Evolutionary conservation across 2,113 vertebrate genomes (phyloP), one percentile per base, ranked within the genome.

Genomic region (Monopterus albus): DNA sequence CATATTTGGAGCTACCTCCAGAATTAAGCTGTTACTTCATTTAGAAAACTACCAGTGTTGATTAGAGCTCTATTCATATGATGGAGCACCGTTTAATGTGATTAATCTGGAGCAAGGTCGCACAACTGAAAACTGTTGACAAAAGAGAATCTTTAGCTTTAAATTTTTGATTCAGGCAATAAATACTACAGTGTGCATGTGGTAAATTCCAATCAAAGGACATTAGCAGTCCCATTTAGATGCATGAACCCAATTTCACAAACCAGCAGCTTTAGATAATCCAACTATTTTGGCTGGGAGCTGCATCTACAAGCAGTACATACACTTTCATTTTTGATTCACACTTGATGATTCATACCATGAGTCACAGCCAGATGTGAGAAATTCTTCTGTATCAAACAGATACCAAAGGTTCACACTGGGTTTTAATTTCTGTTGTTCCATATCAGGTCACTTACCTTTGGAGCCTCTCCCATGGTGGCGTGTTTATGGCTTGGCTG

Each of bases 381-480:
- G 6, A 17, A 52, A 23, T 2, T n/a, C 10, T 35, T 21, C 4
- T 25, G 1, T 13, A 4, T 68, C n/a, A n/a, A n/a, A n/a, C n/a
- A n/a, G n/a, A 64, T 21, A 21, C 17, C 13, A 1, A 49, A 57
- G 25, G 35, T 43, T 67, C 47, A 60, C 63, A 45, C 82, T 75
- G 61, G 58, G n/a, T 36, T 63, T 39, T 43, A 42, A 52, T 15
- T 23, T 61, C 25, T 28, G 14, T 26, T 62, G 52, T 38, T 31
- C 17, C 14, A 76, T 25, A 62, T 73, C 63, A 26, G 70, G 43
- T 52, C 74, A 17, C 93, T 59, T 90, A 96, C 95, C 94, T 95
- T 94, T 87, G 95, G 93, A 88, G 91, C 92, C 88, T 95, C 95
- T 73, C 94, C 94, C 95, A 95, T 95, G 84, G 83, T 93, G 78